Evolutionary conservation across 2,888 invertebrate genomes (phyloP).

Genomic region (Oxystoma pomonae): DNA sequence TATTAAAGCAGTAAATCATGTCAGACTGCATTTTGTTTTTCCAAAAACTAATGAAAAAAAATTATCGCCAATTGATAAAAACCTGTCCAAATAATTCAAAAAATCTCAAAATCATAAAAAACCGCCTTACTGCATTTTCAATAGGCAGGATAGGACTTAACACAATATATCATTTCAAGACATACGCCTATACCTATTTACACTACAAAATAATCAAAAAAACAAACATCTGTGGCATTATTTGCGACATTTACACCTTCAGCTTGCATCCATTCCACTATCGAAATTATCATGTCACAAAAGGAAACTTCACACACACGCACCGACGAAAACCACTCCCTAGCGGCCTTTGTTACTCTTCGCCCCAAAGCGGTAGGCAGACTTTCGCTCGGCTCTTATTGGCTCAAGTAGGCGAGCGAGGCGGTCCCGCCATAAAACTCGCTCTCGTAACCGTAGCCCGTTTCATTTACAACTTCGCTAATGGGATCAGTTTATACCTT

Average conservation of each 20-base stretch:
- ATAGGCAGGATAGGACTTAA: no score
- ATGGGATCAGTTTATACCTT: background rate
- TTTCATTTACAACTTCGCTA: background rate
- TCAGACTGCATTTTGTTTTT: no score
- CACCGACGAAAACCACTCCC: background rate
- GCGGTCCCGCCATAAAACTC: background rate
- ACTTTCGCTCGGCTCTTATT: constrained; percentile 22
- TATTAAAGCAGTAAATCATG: no score
- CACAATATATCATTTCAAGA: no score
- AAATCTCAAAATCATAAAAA: no score
- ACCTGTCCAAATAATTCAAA: no score
- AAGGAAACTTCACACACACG: background rate
- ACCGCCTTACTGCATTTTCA: no score
- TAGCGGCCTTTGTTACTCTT: constrained; percentile 11
- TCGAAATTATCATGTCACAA: background rate
- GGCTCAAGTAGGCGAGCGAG: background rate
- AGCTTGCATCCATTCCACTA: background rate
- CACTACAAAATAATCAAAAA: background rate
- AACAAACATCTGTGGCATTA: background rate
- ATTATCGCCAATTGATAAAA: no score
- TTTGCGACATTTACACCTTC: background rate
- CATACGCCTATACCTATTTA: no score
- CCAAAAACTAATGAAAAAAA: no score
- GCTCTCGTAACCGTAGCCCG: background rate
- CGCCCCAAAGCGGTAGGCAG: constrained; percentile 18